Percentiles rank a stretch among this genome's conserved stretches.
phyloP scores from a whole-genome alignment of 2,797 vertebrate genomes.

The Oreochromis grahami region DNA sequence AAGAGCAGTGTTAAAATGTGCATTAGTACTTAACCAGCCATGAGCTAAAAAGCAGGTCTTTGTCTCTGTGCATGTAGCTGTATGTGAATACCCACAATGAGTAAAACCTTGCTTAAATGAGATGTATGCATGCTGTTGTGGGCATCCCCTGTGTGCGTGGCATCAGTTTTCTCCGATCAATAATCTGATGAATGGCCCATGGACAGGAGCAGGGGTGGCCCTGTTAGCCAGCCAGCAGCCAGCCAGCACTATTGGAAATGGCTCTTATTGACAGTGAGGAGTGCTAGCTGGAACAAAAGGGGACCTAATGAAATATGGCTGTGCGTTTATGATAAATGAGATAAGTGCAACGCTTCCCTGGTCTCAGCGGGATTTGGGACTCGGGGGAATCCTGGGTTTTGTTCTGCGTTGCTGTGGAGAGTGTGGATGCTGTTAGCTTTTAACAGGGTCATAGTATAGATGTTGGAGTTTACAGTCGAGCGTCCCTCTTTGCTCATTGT shows the following conservation, averaged over 20 bases:
- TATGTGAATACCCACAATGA: slow-evolving; percentile 2
- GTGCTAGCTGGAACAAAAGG: slow-evolving; percentile 64
- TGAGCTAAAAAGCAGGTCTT: background rate
- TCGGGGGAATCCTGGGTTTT: slow-evolving; percentile 30
- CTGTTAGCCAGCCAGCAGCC: slow-evolving; percentile 56
- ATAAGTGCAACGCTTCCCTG: slow-evolving; percentile 19
- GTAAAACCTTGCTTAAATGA: slow-evolving; percentile 65
- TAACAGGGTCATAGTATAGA: slow-evolving; percentile 29
- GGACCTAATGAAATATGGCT: slow-evolving; percentile 76
- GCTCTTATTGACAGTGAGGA: slow-evolving; percentile 71
- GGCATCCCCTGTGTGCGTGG: slow-evolving; percentile 57
- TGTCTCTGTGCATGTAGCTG: background rate
- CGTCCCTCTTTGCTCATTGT: slow-evolving; percentile 4
- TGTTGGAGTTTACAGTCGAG: slow-evolving; percentile 32
- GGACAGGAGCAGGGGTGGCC: slow-evolving; percentile 59
- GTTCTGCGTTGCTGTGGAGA: slow-evolving; percentile 30
- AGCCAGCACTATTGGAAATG: slow-evolving; percentile 61
- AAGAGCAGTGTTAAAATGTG: background rate
- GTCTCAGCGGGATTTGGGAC: slow-evolving; percentile 27
- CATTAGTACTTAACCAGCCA: background rate
- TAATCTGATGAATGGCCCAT: slow-evolving; percentile 76
- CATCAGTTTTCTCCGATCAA: slow-evolving; percentile 70
- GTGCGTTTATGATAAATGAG: slow-evolving; percentile 74
- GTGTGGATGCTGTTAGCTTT: slow-evolving; percentile 23
- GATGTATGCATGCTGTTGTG: slow-evolving; percentile 59